Evolutionary conservation across 2,797 vertebrate genomes (phyloP).

Genomic region (Myotis daubentonii): DNA sequence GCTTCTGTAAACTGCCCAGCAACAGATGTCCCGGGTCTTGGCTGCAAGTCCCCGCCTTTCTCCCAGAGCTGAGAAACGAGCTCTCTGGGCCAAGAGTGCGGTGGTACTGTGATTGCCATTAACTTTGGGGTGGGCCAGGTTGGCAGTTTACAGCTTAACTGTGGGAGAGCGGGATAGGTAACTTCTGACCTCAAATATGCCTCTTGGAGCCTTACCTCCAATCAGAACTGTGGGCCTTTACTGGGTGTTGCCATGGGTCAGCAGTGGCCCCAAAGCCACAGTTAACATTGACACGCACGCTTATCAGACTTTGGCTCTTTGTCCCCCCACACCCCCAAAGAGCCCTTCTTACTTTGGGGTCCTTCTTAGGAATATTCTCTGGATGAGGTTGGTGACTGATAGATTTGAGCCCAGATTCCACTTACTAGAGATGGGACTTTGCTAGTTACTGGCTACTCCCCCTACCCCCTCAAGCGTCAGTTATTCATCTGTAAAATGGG

Average conservation of each 20-base stretch:
- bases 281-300: rapidly evolving
- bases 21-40: rapidly evolving
- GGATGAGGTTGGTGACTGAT: neutral
- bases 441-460: neutral
- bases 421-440: neutral
- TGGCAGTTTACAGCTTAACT: neutral
- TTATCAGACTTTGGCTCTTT: neutral
- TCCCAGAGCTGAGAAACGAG: neutral
- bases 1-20: neutral
- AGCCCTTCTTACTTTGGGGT: neutral
- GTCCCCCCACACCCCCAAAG: neutral
- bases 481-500: neutral
- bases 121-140: neutral
- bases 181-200: neutral
- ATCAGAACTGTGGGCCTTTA: neutral
- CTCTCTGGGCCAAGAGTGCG: rapidly evolving
- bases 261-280: neutral
- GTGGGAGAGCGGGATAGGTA: neutral
- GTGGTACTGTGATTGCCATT: neutral
- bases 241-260: neutral
- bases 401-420: neutral
- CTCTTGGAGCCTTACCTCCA: too few relatives aligned
- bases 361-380: neutral
- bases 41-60: rapidly evolving
- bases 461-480: neutral